Evolutionary conservation across 53 echinoderm and acorn worm genomes (phyloP).

Genomic region (Astropecten irregularis): DNA sequence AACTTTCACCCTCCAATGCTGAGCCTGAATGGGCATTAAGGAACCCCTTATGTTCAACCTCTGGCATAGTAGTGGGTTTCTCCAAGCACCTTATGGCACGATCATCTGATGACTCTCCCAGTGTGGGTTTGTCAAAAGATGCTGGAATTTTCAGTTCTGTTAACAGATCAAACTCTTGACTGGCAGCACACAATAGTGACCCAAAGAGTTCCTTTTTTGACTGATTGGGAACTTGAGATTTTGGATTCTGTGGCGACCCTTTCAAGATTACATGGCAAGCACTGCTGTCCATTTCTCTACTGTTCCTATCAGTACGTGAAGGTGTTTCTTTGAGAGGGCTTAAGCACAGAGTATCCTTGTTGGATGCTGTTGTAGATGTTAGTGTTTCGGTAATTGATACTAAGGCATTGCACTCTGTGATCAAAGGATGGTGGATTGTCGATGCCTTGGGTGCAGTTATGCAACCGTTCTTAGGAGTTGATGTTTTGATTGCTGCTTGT

Average conservation of each 20-base stretch:
- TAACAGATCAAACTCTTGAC: not conserved
- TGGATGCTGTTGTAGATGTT: not conserved
- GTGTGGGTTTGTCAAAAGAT: too few species aligned
- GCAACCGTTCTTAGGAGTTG: not conserved
- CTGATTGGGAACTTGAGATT: not conserved
- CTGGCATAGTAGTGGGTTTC: not conserved
- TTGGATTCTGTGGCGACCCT: not conserved
- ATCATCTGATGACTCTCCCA: not conserved
- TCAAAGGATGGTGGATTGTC: not conserved
- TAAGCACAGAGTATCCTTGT: not conserved
- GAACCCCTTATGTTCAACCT: not conserved
- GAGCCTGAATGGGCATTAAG: not conserved
- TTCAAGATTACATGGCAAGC: not conserved
- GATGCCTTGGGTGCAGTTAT: not conserved
- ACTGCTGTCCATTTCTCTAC: not conserved
- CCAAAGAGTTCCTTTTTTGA: not conserved
- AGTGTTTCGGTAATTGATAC: not conserved
- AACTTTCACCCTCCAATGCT: too few species aligned
- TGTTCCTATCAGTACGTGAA: not conserved
- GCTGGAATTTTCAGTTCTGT: too few species aligned
- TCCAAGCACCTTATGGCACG: not conserved
- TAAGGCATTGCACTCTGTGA: not conserved
- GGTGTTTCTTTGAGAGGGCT: not conserved
- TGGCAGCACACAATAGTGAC: not conserved
- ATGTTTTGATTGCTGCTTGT: not conserved